Evolutionary conservation across 2,113 vertebrate genomes (phyloP).

Genomic region (Sardina pilchardus): DNA sequence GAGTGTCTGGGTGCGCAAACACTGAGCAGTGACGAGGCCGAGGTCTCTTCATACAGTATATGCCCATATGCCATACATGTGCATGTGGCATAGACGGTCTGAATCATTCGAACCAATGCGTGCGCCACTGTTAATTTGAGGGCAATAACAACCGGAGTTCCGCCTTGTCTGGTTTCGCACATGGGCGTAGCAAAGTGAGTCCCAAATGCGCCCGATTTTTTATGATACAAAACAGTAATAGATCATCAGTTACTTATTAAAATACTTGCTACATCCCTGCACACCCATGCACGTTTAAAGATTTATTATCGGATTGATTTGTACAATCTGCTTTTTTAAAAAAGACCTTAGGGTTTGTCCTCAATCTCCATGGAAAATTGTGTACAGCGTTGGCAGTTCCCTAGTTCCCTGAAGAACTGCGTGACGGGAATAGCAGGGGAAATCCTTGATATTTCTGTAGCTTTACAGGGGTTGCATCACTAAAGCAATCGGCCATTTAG

Average conservation of each 20-base stretch:
- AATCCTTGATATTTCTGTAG: background rate
- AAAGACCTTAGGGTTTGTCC: background rate
- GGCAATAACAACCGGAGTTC: background rate
- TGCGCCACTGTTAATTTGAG: background rate
- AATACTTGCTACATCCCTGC: too few relatives aligned
- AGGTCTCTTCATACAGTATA: background rate
- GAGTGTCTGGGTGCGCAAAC: conserved; percentile 22
- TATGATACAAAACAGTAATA: too few relatives aligned
- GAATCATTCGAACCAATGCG: background rate
- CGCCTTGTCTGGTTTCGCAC: background rate
- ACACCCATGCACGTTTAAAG: background rate
- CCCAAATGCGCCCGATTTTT: too few relatives aligned
- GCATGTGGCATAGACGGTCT: too few relatives aligned
- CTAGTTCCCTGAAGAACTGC: too few relatives aligned
- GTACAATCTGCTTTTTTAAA: background rate
- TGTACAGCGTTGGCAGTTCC: too few relatives aligned
- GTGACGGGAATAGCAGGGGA: too few relatives aligned
- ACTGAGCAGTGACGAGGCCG: background rate
- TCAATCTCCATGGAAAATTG: too few relatives aligned
- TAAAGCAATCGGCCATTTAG: background rate
- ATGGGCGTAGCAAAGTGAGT: background rate
- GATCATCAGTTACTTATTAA: too few relatives aligned
- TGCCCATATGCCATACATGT: too few relatives aligned
- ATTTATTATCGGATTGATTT: background rate
- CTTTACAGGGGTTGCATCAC: background rate